phyloP scores from a whole-genome alignment of 2,888 invertebrate species.

The Tridacna crocea region DNA sequence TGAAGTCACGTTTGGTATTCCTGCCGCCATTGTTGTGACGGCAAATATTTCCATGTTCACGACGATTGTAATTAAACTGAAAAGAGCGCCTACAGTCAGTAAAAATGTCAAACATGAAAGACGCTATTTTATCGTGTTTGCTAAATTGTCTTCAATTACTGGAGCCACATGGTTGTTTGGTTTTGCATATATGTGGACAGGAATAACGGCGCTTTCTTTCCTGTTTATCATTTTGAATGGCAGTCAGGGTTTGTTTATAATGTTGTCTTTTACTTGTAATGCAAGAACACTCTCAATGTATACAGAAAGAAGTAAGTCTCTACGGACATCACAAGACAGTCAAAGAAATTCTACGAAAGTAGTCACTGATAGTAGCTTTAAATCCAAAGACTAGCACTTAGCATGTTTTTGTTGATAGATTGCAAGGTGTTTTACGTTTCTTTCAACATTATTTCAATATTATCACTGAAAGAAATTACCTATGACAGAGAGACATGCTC shows the following conservation, averaged over 20 bases:
- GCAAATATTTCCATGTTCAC: conserved; percentile 43
- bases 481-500: too few relatives aligned
- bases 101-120: conserved; percentile 30
- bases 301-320: neutral
- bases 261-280: conserved; percentile 47
- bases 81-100: neutral
- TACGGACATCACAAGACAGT: neutral
- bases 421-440: too few relatives aligned
- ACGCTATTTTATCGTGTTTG: conserved; percentile 39
- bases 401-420: too few relatives aligned
- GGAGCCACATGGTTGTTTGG: conserved; percentile 54
- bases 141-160: conserved; percentile 44
- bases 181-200: conserved; percentile 38
- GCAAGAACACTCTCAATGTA: conserved; percentile 32
- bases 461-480: too few relatives aligned
- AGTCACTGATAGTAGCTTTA: too few relatives aligned
- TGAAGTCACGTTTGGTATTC: conserved; percentile 40
- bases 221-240: conserved; percentile 49
- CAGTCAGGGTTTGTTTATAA: conserved; percentile 48
- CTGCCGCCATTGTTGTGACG: conserved; percentile 33
- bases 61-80: conserved; percentile 24
- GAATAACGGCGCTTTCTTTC: conserved; percentile 32
- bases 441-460: too few relatives aligned
- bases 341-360: neutral
- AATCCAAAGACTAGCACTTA: too few relatives aligned